Conservation (phyloP, 2,888 invertebrate genomes). For the Clitarchus hookeri region DNA sequence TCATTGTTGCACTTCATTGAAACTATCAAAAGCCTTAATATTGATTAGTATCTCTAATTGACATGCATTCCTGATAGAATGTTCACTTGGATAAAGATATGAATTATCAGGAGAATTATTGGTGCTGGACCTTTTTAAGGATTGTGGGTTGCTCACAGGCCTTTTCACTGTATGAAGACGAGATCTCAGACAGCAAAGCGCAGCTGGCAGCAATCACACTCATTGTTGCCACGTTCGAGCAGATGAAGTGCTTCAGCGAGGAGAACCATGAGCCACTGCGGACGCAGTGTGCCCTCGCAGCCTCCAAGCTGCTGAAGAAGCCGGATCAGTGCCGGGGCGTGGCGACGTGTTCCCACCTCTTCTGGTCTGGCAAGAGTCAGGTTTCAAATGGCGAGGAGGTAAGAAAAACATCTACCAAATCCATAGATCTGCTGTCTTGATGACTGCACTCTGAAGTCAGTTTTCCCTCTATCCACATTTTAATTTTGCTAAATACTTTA, state of each 20-base stretch:
- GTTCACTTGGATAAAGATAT: too few species aligned
- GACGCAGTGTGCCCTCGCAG: slow-evolving; percentile 94
- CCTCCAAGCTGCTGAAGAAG: slow-evolving; percentile 94
- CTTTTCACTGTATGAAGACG: slow-evolving; percentile 97
- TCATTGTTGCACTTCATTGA: too few species aligned
- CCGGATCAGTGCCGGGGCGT: slow-evolving; percentile 98
- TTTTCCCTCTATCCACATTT: not conserved
- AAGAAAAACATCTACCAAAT: slow-evolving; percentile 27
- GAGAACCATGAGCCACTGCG: slow-evolving; percentile 97
- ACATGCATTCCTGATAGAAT: too few species aligned
- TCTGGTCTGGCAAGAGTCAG: slow-evolving; percentile 80
- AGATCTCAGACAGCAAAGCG: slow-evolving; percentile 96
- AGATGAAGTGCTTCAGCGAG: slow-evolving; percentile 91
- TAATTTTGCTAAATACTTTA: not conserved
- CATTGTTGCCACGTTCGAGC: slow-evolving; percentile 94
- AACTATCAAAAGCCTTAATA: too few species aligned
- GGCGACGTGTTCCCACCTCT: slow-evolving; percentile 91
- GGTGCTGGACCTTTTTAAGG: too few species aligned
- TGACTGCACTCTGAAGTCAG: not conserved
- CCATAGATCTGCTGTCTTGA: not conserved
- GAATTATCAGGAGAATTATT: too few species aligned
- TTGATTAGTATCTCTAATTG: too few species aligned
- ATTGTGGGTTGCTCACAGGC: slow-evolving; percentile 60
- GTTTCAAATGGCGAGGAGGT: slow-evolving; percentile 58
- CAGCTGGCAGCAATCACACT: slow-evolving; percentile 95